Conservation (phyloP, 2,888 invertebrate species). For the Entomobrya multifasciata region DNA sequence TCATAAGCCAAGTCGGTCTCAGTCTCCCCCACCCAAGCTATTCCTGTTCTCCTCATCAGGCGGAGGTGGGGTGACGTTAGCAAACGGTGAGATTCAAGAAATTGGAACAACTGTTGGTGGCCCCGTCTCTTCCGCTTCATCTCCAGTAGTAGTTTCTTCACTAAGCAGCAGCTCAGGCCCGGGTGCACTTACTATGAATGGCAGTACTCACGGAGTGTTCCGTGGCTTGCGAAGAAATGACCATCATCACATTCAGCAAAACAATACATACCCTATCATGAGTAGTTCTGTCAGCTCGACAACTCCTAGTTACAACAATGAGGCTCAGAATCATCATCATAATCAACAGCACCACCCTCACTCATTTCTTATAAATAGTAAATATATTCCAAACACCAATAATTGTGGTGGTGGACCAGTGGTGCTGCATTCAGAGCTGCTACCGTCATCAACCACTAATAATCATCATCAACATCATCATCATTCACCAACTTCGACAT, state of each 20-base stretch:
- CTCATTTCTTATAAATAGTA: conserved; percentile 65
- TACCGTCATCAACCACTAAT: conserved; percentile 58
- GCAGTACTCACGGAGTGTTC: conserved; percentile 78
- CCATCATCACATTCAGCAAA: conserved; percentile 48
- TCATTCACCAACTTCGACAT: conserved; percentile 69
- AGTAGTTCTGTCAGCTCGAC: conserved; percentile 68
- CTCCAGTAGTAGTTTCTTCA: conserved; percentile 68
- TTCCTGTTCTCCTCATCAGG: conserved; percentile 81
- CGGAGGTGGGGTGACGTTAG: conserved; percentile 35
- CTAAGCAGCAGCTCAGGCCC: conserved; percentile 74
- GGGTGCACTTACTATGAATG: conserved; percentile 77
- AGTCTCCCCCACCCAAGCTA: conserved; percentile 83
- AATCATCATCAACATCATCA: conserved; percentile 69
- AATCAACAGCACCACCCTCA: conserved; percentile 44
- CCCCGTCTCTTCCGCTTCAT: conserved; percentile 52
- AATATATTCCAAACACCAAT: conserved; percentile 56
- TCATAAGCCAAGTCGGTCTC: conserved; percentile 87
- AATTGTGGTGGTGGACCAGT: conserved; percentile 69
- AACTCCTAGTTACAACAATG: conserved; percentile 67
- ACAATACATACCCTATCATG: conserved; percentile 67
- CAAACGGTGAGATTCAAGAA: conserved; percentile 49
- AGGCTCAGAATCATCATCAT: conserved; percentile 56
- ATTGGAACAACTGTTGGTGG: conserved; percentile 51
- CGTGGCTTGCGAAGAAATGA: conserved; percentile 75
- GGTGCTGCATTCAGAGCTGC: conserved; percentile 71